These are phyloP conservation scores for Zonotrichia leucophrys DNA, from an alignment of 2,113 vertebrate genomes.

Conservation along the genomic window DNA sequence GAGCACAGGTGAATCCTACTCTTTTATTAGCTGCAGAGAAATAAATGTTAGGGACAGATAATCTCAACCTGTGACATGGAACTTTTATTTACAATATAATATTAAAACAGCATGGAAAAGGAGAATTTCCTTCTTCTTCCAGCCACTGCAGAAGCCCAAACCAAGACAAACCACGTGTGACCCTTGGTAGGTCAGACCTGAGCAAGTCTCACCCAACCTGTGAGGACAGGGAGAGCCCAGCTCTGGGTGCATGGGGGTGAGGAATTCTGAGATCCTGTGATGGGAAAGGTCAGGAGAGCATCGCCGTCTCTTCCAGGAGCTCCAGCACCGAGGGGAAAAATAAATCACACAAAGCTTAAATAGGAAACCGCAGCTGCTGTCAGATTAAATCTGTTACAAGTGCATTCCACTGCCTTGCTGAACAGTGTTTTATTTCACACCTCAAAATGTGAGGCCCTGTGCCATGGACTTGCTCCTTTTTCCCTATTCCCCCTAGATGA, in stretches of 20 bases:
- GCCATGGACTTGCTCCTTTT: slow-evolving; percentile 55
- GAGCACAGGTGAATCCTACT: background rate
- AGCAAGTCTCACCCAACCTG: background rate
- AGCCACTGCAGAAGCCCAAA: background rate
- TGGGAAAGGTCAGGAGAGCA: slow-evolving; percentile 43
- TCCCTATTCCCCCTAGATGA: slow-evolving; percentile 54
- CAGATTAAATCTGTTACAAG: slow-evolving; percentile 66
- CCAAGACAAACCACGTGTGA: background rate
- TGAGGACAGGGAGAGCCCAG: background rate
- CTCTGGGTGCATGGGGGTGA: background rate
- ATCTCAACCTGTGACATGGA: background rate
- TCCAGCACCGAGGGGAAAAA: slow-evolving; percentile 33
- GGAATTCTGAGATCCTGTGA: background rate
- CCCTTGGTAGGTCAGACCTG: background rate
- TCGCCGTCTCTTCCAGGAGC: slow-evolving; percentile 9
- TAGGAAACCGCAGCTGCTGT: slow-evolving; percentile 65
- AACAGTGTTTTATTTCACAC: slow-evolving; percentile 65
- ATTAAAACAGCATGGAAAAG: background rate
- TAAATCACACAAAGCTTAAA: slow-evolving; percentile 36
- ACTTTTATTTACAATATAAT: background rate
- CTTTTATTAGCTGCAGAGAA: background rate
- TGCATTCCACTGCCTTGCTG: slow-evolving; percentile 21
- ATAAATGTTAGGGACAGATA: background rate
- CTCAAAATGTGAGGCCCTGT: slow-evolving; percentile 52
- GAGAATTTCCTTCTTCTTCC: background rate